Evolutionary conservation across 2,113 vertebrate species (phyloP), one percentile per base, ranked within the genome.

Genomic region (Oreochromis niloticus): DNA sequence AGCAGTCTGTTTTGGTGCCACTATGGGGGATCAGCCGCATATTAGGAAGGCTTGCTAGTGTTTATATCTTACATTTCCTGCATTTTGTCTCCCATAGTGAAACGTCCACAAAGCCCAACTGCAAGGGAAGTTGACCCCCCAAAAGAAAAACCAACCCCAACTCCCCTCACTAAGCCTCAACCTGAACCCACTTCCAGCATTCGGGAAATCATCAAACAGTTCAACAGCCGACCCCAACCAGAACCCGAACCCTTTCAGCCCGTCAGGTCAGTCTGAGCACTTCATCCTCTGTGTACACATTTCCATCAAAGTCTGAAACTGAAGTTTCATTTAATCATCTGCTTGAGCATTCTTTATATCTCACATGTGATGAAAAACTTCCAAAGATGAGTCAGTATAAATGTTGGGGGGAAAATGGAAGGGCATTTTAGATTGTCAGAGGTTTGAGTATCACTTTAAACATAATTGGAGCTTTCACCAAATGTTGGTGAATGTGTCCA

Each of bases 171-270:
- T 4, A 12, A 90, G 43, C 56, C 93, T 13, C 93, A 55, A n/a
- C 83, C 88, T 2, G 87, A 95, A 56, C 99, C 99, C 63, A 98
- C 97, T 90, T 96, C 81, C 12, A 97, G 97, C 82, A 99, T 99
- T 6, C 88, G 95, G 12, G 97, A 98, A 24, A 98, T 99, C 92
- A 98, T 99, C 94, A 97, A 96, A 81, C 94, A 94, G 95, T 99
- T 96, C 92, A 97, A 99, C 95, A 98, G 88, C 91, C 95, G 97
- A 10, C 97, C 97, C 0, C 71, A 71, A 41, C 95, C 95, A 0
- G 95, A 97, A 27, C 97, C 97, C 0, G 91, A 95, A 90, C 94
- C 97, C 1, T 91, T 96, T 0, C 43, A 96, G 92, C 97, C 98
- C 0, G 2, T 87, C 85, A 97, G 97, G 99, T 98, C 78, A 94